Evolutionary conservation across 35 echinoderm and acorn worm species (phyloP).

Genomic region (Apostichopus californicus): DNA sequence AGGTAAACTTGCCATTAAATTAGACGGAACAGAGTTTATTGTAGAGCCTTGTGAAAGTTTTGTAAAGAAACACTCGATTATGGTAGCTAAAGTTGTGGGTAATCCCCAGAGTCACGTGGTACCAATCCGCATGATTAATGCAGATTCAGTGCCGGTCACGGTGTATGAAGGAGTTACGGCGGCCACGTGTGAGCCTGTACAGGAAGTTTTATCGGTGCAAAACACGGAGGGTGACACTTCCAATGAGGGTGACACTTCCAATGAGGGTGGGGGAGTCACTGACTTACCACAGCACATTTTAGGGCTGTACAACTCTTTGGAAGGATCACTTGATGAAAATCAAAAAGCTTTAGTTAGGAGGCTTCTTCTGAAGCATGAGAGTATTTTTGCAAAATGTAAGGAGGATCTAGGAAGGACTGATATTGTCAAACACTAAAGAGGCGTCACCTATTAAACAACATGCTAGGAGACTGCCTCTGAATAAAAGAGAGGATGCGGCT

Average conservation of each 20-base stretch:
- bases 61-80: background rate
- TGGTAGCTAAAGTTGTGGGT: conserved; percentile 19
- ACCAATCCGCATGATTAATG: conserved; percentile 26
- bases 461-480: no score
- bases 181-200: conserved; percentile 3
- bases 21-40: background rate
- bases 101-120: background rate
- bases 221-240: background rate
- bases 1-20: background rate
- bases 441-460: no score
- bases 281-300: background rate
- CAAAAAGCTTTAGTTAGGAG: background rate
- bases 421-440: no score
- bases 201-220: background rate
- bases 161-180: conserved; percentile 8
- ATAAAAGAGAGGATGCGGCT: no score
- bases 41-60: conserved; percentile 18
- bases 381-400: conserved; percentile 12
- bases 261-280: background rate
- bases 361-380: background rate
- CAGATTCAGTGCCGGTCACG: background rate
- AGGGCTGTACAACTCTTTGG: background rate
- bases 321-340: background rate
- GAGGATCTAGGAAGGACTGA: no score
- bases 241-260: no score